Evolutionary conservation across 2,113 vertebrate genomes (phyloP).

Genomic region (Haplochromis burtoni): DNA sequence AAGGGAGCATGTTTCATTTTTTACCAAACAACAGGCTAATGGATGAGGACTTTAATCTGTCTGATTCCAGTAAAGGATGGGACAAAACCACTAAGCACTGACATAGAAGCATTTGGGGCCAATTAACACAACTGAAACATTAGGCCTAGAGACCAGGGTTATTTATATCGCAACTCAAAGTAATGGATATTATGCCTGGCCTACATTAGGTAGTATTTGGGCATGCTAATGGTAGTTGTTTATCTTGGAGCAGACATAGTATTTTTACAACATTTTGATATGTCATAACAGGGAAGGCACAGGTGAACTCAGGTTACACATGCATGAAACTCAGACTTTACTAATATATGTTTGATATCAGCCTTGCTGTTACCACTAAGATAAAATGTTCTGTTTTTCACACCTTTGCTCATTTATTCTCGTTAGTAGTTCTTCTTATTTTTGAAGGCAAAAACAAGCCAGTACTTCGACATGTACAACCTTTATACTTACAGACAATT

Average conservation of each 20-base stretch:
- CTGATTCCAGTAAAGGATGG: neutral
- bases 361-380: neutral
- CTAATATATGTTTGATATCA: neutral
- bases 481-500: neutral
- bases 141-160: neutral
- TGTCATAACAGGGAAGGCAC: neutral
- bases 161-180: neutral
- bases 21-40: neutral
- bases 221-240: neutral
- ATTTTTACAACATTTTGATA: neutral
- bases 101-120: neutral
- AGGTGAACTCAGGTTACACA: neutral
- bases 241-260: neutral
- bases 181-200: neutral
- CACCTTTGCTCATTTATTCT: neutral
- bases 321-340: neutral
- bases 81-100: neutral
- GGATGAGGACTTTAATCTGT: neutral
- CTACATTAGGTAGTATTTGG: neutral
- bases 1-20: neutral
- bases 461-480: neutral
- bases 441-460: neutral
- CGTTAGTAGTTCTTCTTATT: neutral
- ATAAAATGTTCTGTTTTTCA: neutral
- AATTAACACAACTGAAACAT: neutral